phyloP scores from a whole-genome alignment of 2,888 invertebrate genomes.

The Leucophenga montana region DNA sequence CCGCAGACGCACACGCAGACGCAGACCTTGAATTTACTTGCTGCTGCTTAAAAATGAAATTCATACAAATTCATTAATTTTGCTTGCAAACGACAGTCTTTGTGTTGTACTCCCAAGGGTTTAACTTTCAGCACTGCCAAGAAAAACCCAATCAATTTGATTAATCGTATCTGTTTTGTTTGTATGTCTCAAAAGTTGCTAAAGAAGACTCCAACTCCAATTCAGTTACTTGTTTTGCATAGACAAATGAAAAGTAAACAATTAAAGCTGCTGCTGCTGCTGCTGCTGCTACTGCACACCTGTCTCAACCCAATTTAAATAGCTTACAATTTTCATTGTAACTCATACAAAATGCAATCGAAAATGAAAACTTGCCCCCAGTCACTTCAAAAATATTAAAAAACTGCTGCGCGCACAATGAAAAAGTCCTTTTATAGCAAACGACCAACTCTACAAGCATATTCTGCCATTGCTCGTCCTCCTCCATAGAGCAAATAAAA shows the following conservation, averaged over 20 bases:
- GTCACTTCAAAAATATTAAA: constrained; percentile 20
- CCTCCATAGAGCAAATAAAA: constrained; percentile 13
- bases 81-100: background rate
- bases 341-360: constrained; percentile 40
- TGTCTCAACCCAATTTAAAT: background rate
- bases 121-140: constrained; percentile 15
- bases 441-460: constrained; percentile 34
- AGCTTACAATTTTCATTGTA: too few species aligned
- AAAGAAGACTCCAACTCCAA: too few species aligned
- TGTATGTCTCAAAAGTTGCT: background rate
- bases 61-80: constrained; percentile 24
- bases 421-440: too few species aligned
- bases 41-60: constrained; percentile 1
- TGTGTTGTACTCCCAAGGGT: constrained; percentile 1
- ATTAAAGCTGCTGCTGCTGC: constrained; percentile 53
- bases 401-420: too few species aligned
- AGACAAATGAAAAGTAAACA: constrained; percentile 57
- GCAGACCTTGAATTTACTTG: constrained; percentile 9
- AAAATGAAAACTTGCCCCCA: constrained; percentile 3
- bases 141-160: constrained; percentile 54
- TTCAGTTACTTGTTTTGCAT: constrained; percentile 22
- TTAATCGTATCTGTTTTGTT: constrained; percentile 54
- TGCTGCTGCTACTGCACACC: constrained; percentile 45
- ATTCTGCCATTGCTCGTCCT: constrained; percentile 34
- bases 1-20: background rate